Base-by-base conservation (phyloP, 2,888 invertebrate species). In the Chrysodeixis includens region DNA sequence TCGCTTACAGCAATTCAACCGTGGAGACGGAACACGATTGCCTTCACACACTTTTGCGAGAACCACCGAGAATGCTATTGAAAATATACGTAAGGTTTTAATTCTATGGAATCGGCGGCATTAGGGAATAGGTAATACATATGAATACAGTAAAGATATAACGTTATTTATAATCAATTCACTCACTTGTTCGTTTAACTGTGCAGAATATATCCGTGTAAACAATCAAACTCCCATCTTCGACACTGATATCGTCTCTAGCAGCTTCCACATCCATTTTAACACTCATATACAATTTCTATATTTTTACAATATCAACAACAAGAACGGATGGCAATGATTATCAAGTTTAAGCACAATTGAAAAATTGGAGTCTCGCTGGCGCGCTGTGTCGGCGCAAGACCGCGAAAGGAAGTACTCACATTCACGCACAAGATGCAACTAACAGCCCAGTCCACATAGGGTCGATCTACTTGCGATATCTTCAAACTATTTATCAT, bases 261-360 rank as follows among this genome's bases (percentile, higher is more conserved):
- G 80, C 88, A 9, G 81, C 78, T 84, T 94, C 92, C 57, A 92
- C 73, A 75, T 93, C 90, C 94, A 94, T 94, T 74, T 78, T 79
- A 35, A 58, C 66, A 73, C 62, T 46, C 18, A 54, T 52, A 58
- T 65, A 65, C 66, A 54, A 56, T 40, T 53, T 44, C 7, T 35
- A 44, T 62, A 69, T 69, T 75, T n/a, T 71, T 66, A 52, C 46
- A 62, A 67, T 62, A 59, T 44, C 61, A 62, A 46, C 26, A 79
- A 74, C 66, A 70, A 20, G 59, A 57, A 74, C 84, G 87, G 87
- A 89, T 71, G 79, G 32, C 30, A 65, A 56, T 75, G 78, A 76
- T 84, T 82, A 79, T 62, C 65, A 76, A 75, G 70, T 74, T 83
- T 82, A 83, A 78, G 81, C 79, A 80, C 77, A 86, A 90, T 90